Percentiles rank a stretch among this genome's conserved stretches.
Evolutionary conservation across 2,888 invertebrate genomes (phyloP).

Genomic region (Scaptomyza cyrtandrae): DNA sequence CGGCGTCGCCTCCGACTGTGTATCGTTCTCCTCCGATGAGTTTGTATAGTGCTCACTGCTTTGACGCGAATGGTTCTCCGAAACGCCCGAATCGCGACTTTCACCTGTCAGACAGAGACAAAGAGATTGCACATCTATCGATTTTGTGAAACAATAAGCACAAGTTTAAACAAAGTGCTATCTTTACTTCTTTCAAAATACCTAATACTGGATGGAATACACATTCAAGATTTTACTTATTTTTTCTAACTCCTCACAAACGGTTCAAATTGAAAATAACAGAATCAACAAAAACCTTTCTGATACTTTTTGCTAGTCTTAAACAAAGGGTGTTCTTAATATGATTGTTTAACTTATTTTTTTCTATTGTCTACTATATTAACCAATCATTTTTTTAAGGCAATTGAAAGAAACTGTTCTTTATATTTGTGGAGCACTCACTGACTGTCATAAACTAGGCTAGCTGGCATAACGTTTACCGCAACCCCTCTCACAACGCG

Average conservation of each 20-base stretch:
- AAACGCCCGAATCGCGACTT: constrained; percentile 92
- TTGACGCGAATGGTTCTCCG: constrained; percentile 91
- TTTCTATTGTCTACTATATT: too few species aligned
- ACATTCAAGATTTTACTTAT: too few species aligned
- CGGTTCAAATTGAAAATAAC: too few species aligned
- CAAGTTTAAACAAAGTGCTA: neutral
- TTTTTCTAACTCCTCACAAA: too few species aligned
- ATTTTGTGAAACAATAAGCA: neutral
- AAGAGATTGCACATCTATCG: neutral
- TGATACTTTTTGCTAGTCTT: too few species aligned
- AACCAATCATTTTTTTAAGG: too few species aligned
- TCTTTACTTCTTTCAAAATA: neutral
- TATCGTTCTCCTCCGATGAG: constrained; percentile 89
- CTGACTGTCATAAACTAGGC: neutral
- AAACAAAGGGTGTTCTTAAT: too few species aligned
- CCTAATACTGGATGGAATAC: too few species aligned
- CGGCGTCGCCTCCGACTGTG: constrained; percentile 83
- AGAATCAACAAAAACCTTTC: too few species aligned
- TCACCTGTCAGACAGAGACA: constrained; percentile 84
- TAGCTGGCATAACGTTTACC: neutral
- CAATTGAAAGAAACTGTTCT: too few species aligned
- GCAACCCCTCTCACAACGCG: neutral
- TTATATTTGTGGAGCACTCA: too few species aligned
- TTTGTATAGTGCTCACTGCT: constrained; percentile 92
- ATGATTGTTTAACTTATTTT: too few species aligned